Conservation (phyloP, 2,888 invertebrate genomes). For the Amphiduros pacificus region DNA sequence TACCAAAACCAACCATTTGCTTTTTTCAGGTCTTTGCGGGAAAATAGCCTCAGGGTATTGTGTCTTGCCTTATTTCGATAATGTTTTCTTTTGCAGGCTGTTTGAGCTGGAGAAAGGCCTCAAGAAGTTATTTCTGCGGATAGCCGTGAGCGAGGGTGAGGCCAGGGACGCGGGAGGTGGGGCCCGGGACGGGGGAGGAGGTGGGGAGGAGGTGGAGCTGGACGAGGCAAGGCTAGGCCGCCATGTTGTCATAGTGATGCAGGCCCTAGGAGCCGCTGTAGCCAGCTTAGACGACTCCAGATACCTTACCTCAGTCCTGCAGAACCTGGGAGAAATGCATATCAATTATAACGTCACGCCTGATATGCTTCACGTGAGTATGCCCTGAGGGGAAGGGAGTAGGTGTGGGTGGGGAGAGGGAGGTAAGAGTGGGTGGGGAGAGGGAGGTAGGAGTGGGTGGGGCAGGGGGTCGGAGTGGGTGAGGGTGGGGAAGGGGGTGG, state of each 20-base stretch:
- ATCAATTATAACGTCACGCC: constrained; percentile 5
- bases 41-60: too few species aligned
- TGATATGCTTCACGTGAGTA: constrained; percentile 8
- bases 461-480: too few species aligned
- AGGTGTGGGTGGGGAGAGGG: too few species aligned
- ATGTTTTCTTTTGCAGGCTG: constrained; percentile 1
- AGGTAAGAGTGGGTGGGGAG: too few species aligned
- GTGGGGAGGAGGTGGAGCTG: not conserved
- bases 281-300: constrained; percentile 8
- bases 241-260: constrained; percentile 9
- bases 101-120: constrained; percentile 3
- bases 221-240: not conserved
- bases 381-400: not conserved
- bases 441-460: too few species aligned
- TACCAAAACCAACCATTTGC: too few species aligned
- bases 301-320: not conserved
- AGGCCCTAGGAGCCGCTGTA: constrained; percentile 15
- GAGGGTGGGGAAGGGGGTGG: too few species aligned
- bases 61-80: too few species aligned
- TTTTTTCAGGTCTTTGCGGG: too few species aligned
- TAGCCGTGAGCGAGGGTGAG: not conserved
- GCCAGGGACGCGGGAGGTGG: not conserved
- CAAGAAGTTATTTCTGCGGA: constrained; percentile 2
- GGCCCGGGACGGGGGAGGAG: not conserved
- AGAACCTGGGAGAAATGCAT: constrained; percentile 5